phyloP scores from a whole-genome alignment of 2,888 invertebrate species.

The Arrhopalites spinosus region DNA sequence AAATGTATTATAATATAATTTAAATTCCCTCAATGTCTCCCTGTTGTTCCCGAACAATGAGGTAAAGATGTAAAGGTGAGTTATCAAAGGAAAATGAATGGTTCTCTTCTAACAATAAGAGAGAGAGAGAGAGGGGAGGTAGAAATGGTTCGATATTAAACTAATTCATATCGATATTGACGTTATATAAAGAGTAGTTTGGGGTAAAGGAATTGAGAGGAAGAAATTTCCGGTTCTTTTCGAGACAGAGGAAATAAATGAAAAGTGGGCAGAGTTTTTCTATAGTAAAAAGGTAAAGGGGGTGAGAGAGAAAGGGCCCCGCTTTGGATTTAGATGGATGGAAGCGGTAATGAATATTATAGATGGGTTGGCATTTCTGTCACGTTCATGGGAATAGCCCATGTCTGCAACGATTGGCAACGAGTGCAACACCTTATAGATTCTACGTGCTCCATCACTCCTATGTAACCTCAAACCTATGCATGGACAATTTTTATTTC shows the following conservation, averaged over 20 bases:
- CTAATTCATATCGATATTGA: background rate
- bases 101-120: no score
- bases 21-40: no score
- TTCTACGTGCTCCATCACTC: conserved; percentile 3
- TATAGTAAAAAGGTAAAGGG: background rate
- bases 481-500: no score
- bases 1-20: no score
- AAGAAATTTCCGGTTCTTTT: background rate
- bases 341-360: background rate
- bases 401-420: background rate
- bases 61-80: no score
- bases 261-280: background rate
- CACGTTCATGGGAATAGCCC: conserved; percentile 7
- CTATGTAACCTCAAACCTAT: background rate
- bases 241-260: background rate
- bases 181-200: background rate
- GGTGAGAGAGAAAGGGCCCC: background rate
- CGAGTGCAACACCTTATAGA: conserved; percentile 1
- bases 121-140: background rate
- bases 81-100: no score
- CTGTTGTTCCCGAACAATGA: no score
- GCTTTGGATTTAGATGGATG: conserved; percentile 7
- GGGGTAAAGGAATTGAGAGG: background rate
- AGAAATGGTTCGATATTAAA: no score
- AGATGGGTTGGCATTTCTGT: background rate